Base-by-base conservation (phyloP, 2,113 vertebrate species). In the Xiphophorus hellerii region DNA sequence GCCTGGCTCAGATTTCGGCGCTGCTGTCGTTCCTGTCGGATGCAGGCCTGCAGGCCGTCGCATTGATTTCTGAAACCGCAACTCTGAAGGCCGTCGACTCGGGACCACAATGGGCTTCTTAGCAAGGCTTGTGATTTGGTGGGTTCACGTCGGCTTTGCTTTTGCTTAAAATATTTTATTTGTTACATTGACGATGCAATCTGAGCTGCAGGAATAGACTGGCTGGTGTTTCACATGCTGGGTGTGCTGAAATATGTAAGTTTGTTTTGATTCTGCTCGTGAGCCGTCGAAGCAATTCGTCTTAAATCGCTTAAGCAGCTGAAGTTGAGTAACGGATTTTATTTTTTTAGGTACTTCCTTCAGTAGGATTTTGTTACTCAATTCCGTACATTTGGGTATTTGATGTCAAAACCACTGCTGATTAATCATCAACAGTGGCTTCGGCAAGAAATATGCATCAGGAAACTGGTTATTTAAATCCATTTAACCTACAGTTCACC, bases 1-100 rank as follows among this genome's bases (percentile, higher is more conserved):
- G 39, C 66, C 30, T 84, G 92, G 91, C 84, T 94, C 92, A 71
- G 73, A 73, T 94, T 93, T 91, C 90, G 25, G 44, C 68, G 48
- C 82, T 83, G 80, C 80, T 88, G 86, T 84, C 71, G 70, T 83
- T 89, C 78, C 75, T 76, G 74, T 75, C 64, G 42, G 76, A 86
- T 63, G 37, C 78, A 86, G 73, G 80, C 84, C 77, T 76, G 69
- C 63, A 61, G 62, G 74, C 84, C 73, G 13, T 15, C 12, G 0
- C 83, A 93, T 92, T 87, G 90, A 94, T 92, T 81, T 84, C 64
- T 42, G 68, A 69, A 84, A 82, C 85, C 77, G 78, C 78, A 77
- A 54, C 76, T 44, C 76, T 69, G 62, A 84, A 80, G 77, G 80
- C 87, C 86, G 79, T 85, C 73, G 35, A 11, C 35, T 37, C 10